Evolutionary conservation across 2,888 invertebrate species (phyloP), one percentile per base, ranked within the genome.

Genomic region (Quadriops clusia): DNA sequence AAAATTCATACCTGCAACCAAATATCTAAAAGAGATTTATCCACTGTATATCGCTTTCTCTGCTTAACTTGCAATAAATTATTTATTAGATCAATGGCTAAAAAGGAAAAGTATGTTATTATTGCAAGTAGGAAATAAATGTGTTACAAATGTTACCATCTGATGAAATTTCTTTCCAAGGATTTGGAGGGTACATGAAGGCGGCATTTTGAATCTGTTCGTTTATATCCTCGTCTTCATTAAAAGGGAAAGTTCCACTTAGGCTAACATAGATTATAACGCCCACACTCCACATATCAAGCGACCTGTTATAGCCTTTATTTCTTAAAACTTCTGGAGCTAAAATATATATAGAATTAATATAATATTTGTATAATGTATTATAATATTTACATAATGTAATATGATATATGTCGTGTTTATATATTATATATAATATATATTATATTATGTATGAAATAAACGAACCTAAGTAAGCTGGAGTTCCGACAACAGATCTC

Each of bases 271-370:
- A 98, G 41, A 98, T 83, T 47, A 98, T 97, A 2, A 98, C 98
- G 16, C 98, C 98, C 28, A 97, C 95, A 51, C 93, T 94, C 98
- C 97, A 98, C 97, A 98, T 98, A 63, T 98, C 98, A 52, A 98
- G 65, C 0, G 95, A 95, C 3, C 97, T 76, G 63, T 98, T 99
- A 67, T 98, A 98, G 17, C 97, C 95, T 61, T 97, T 97, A 65
- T 97, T 95, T 42, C 95, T 77, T 20, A 98, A 68, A 6, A 98
- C 97, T 63, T 98, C 95, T 0, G 98, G 98, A 10, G 98, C 97
- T 82, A 49, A n/a, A 53, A 47, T 39, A 24, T 26, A 9, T 17
- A n/a, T n/a, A n/a, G n/a, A n/a, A n/a, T n/a, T n/a, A 28, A 26
- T 23, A 13, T 23, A 7, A n/a, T 23, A 8, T 27, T 24, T 17